These are phyloP conservation scores for Amblyopsis rosae DNA, from an alignment of 2,113 vertebrate genomes.

Conservation along the genomic window DNA sequence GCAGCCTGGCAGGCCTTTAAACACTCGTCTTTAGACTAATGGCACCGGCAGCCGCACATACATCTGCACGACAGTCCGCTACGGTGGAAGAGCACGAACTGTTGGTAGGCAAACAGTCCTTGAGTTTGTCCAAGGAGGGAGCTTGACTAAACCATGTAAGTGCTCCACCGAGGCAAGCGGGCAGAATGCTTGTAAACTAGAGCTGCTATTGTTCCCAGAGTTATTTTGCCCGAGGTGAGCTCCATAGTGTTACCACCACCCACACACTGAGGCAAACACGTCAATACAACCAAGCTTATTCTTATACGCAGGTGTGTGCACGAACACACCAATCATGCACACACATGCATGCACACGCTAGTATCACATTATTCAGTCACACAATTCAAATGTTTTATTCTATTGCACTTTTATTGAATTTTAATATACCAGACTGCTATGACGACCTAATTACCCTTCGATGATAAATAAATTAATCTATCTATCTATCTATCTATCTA, in stretches of 20 bases:
- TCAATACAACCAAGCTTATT: neutral
- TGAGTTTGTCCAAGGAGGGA: conserved; percentile 24
- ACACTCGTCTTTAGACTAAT: neutral
- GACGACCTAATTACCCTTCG: no score
- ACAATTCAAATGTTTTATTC: no score
- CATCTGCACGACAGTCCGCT: neutral
- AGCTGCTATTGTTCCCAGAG: conserved; percentile 37
- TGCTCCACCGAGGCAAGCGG: conserved; percentile 42
- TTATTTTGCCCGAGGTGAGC: conserved; percentile 35
- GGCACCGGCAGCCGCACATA: neutral
- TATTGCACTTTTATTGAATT: no score
- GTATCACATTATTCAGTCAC: neutral
- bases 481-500: no score
- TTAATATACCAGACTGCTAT: no score
- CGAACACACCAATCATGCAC: neutral
- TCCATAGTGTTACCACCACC: neutral
- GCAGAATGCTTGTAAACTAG: conserved; percentile 15
- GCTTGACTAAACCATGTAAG: conserved; percentile 44
- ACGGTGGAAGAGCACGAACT: conserved; percentile 39
- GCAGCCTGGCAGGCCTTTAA: neutral
- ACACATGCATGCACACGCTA: conserved; percentile 29
- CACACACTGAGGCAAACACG: conserved; percentile 12
- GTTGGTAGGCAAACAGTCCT: conserved; percentile 43
- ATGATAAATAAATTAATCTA: no score
- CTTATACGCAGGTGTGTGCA: neutral